phyloP scores from a whole-genome alignment of 2,113 vertebrate genomes.

The Chaenocephalus aceratus region DNA sequence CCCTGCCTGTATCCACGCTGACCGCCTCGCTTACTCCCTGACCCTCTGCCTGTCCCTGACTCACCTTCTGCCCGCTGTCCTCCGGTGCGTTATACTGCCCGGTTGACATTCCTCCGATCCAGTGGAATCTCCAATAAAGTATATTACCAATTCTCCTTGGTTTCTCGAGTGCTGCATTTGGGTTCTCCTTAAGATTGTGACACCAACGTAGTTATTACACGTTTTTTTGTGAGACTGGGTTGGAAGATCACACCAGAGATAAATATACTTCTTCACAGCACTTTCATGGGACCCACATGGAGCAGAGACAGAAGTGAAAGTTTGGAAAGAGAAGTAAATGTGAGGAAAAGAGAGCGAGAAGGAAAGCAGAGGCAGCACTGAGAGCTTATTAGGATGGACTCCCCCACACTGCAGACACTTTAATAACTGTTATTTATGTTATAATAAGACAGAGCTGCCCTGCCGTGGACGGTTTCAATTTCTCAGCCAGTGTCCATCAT shows the following conservation, averaged over 20 bases:
- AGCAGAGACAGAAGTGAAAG: conserved; percentile 21
- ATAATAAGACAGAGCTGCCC: conserved; percentile 86
- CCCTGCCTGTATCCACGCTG: too few species aligned
- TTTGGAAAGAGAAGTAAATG: conserved; percentile 22
- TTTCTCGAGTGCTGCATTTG: too few species aligned
- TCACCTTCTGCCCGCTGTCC: too few species aligned
- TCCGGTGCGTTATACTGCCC: too few species aligned
- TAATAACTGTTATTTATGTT: conserved; percentile 89
- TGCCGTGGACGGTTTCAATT: conserved; percentile 86
- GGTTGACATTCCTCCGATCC: too few species aligned
- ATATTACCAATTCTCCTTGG: too few species aligned
- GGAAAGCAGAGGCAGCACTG: conserved; percentile 71
- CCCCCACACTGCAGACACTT: conserved; percentile 86
- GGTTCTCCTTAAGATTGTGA: too few species aligned
- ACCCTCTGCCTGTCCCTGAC: too few species aligned
- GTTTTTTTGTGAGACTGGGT: too few species aligned
- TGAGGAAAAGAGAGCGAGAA: conserved; percentile 9
- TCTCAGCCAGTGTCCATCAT: conserved; percentile 83
- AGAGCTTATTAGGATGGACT: conserved; percentile 90
- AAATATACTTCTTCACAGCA: conserved; percentile 11
- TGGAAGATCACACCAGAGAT: conserved; percentile 13
- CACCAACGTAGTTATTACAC: too few species aligned
- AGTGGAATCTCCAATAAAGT: too few species aligned
- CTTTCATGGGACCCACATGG: background rate
- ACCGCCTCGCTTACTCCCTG: too few species aligned